phyloP scores from a whole-genome alignment of 2,113 vertebrate species.

The Acanthochromis polyacanthus region DNA sequence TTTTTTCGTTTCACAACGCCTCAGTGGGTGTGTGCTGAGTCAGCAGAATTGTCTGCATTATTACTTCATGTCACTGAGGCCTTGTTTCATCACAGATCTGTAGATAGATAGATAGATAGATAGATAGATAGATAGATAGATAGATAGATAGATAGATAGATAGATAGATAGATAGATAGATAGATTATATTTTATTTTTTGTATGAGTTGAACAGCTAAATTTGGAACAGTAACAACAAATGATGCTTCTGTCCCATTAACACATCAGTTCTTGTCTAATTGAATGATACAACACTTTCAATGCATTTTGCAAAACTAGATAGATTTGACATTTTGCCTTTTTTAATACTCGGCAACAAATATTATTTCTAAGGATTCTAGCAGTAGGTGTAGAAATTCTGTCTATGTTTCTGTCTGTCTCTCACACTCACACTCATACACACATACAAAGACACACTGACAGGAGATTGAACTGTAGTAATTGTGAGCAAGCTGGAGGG shows the following conservation, averaged over 20 bases:
- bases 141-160: constrained; percentile 12
- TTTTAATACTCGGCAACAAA: too few relatives aligned
- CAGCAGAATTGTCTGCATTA: constrained; percentile 55
- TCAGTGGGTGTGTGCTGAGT: constrained; percentile 71
- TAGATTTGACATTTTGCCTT: too few relatives aligned
- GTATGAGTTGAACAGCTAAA: too few relatives aligned
- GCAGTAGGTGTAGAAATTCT: background rate
- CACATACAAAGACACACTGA: background rate
- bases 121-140: constrained; percentile 22
- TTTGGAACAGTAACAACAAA: too few relatives aligned
- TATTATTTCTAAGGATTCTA: background rate
- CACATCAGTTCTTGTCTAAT: too few relatives aligned
- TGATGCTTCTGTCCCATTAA: too few relatives aligned
- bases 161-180: constrained; percentile 10
- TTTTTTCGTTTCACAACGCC: constrained; percentile 38
- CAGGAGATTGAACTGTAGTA: constrained; percentile 31
- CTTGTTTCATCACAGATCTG: constrained; percentile 5
- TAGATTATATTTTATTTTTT: too few relatives aligned
- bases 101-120: constrained; percentile 2
- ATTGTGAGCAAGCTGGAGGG: constrained; percentile 46
- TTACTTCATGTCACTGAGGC: constrained; percentile 42
- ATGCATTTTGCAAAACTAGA: too few relatives aligned
- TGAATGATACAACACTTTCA: too few relatives aligned
- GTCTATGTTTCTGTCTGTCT: background rate
- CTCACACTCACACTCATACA: background rate